Percentiles rank a stretch among this genome's conserved stretches.
phyloP scores from a whole-genome alignment of 2,797 vertebrate species.

The Austrolebias charrua region DNA sequence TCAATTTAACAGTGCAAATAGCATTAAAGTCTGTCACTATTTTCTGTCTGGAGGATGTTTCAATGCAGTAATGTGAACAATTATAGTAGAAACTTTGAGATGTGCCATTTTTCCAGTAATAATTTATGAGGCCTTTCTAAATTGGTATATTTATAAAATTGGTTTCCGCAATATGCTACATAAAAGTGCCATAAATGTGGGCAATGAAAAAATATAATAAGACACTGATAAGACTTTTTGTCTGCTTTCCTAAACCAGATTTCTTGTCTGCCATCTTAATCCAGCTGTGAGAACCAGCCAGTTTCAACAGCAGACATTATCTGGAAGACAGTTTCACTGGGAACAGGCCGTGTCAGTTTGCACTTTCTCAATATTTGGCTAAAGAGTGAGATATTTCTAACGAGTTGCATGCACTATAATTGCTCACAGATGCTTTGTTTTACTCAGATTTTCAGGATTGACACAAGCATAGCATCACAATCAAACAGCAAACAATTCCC shows the following conservation, averaged over 20 bases:
- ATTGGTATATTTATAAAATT: conserved; percentile 39
- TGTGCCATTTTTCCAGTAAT: conserved; percentile 45
- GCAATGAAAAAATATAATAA: not conserved
- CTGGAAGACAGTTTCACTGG: too few species aligned
- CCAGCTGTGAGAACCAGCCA: not conserved
- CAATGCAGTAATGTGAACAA: conserved; percentile 32
- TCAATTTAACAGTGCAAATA: conserved; percentile 42
- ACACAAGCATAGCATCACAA: not conserved
- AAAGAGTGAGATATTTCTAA: not conserved
- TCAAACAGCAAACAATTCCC: not conserved
- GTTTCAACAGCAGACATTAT: not conserved
- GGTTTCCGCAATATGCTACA: conserved; percentile 1
- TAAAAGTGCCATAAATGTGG: not conserved
- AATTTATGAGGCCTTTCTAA: conserved; percentile 44
- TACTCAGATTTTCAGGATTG: too few species aligned
- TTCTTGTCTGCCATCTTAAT: not conserved
- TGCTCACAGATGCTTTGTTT: too few species aligned
- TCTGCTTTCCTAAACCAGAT: not conserved
- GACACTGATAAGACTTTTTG: not conserved
- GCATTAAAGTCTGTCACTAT: conserved; percentile 32
- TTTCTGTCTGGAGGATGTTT: conserved; percentile 42
- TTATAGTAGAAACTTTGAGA: conserved; percentile 41
- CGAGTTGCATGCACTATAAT: too few species aligned
- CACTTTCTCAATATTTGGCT: not conserved
- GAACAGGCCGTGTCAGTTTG: not conserved